Conservation (phyloP, 2,888 invertebrate species). For the Macrophya annulata region DNA sequence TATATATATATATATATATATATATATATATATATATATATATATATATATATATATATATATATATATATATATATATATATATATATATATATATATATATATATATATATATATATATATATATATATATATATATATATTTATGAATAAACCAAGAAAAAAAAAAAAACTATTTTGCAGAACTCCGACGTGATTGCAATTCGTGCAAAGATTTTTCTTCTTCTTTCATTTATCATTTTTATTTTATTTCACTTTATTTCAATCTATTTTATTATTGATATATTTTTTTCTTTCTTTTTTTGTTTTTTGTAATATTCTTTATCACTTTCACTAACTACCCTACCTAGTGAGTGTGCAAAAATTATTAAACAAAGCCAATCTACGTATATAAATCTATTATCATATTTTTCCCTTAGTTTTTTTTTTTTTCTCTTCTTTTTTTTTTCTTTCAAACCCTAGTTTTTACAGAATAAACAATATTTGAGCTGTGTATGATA, state of each 20-base stretch:
- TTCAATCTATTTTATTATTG: neutral
- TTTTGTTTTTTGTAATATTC: neutral
- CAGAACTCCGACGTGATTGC: conserved; percentile 19
- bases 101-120: too few species aligned
- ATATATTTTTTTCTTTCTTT: neutral
- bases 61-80: too few species aligned
- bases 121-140: too few species aligned
- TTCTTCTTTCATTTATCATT: neutral
- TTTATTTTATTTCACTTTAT: neutral
- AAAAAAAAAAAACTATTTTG: neutral
- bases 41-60: too few species aligned
- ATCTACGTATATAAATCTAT: neutral
- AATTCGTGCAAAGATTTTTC: neutral
- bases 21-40: too few species aligned
- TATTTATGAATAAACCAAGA: too few species aligned
- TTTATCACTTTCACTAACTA: neutral
- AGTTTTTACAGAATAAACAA: neutral
- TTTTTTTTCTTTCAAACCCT: neutral
- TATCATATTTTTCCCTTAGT: neutral
- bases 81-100: too few species aligned
- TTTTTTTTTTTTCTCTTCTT: neutral
- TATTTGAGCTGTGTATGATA: neutral
- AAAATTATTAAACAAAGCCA: neutral
- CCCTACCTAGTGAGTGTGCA: neutral
- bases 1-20: too few species aligned